phyloP scores from a whole-genome alignment of 2,113 vertebrate species.

The Potamarius usumacintae region DNA sequence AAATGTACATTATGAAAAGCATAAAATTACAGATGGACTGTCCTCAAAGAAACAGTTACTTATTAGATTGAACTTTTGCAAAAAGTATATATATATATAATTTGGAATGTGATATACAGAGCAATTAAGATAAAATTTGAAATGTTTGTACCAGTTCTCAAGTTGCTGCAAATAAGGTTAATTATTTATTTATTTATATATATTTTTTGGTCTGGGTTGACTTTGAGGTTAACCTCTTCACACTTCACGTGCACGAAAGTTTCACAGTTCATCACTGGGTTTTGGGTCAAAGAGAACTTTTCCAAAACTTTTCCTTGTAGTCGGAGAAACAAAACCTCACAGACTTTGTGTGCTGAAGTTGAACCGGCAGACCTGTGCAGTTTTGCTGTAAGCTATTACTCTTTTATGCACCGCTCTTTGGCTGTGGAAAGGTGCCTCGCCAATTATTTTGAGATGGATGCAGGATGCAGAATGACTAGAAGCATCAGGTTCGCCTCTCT shows the following conservation, averaged over 20 bases:
- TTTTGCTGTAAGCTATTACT: slow-evolving; percentile 75
- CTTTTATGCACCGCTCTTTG: slow-evolving; percentile 76
- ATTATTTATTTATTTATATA: not conserved
- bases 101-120: not conserved
- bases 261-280: slow-evolving; percentile 13
- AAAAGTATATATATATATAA: no score
- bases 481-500: slow-evolving; percentile 85
- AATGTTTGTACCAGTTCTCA: not conserved
- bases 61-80: not conserved
- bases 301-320: slow-evolving; percentile 32
- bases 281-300: slow-evolving; percentile 53
- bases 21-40: not conserved
- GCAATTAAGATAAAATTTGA: not conserved
- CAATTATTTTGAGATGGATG: slow-evolving; percentile 99
- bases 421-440: slow-evolving; percentile 94
- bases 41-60: not conserved
- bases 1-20: not conserved
- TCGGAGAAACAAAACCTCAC: slow-evolving; percentile 48
- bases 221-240: not conserved
- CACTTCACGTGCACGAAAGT: slow-evolving; percentile 1
- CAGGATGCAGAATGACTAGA: slow-evolving; percentile 99
- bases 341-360: slow-evolving; percentile 54
- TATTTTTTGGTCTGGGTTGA: not conserved
- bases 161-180: not conserved
- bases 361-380: slow-evolving; percentile 70